phyloP scores from a whole-genome alignment of 1,140 invertebrate genomes.

The Panulirus ornatus region DNA sequence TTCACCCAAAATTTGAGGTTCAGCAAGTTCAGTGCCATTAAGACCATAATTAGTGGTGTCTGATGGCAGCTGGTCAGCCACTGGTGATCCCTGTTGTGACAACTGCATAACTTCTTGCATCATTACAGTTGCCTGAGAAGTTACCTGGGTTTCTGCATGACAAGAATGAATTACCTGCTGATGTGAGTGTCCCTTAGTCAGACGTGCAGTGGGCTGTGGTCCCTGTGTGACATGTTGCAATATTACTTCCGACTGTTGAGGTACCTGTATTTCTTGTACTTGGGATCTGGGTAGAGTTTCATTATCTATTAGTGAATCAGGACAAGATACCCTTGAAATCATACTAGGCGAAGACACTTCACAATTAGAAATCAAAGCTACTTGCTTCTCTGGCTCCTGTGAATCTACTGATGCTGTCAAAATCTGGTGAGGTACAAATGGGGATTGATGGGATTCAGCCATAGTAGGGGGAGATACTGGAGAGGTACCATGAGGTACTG shows the following conservation, averaged over 20 bases:
- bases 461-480: not conserved
- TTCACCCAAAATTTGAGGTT: conserved; percentile 33
- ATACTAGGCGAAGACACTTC: not conserved
- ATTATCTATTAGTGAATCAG: not conserved
- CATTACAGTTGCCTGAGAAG: not conserved
- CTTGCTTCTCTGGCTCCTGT: not conserved
- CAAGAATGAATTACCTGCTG: not conserved
- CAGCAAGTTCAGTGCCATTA: not conserved
- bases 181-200: not conserved
- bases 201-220: not conserved
- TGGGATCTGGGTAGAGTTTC: not conserved
- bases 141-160: not conserved
- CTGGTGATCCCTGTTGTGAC: not conserved
- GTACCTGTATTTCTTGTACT: not conserved
- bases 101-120: not conserved
- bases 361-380: no score
- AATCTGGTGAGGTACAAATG: not conserved
- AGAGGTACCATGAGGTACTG: not conserved
- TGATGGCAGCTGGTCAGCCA: not conserved
- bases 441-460: not conserved
- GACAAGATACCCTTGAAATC: not conserved
- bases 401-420: not conserved
- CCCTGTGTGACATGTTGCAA: not conserved
- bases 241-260: not conserved
- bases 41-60: not conserved